Base-by-base conservation (phyloP, 2,888 invertebrate species). In the Ligdia adustata region DNA sequence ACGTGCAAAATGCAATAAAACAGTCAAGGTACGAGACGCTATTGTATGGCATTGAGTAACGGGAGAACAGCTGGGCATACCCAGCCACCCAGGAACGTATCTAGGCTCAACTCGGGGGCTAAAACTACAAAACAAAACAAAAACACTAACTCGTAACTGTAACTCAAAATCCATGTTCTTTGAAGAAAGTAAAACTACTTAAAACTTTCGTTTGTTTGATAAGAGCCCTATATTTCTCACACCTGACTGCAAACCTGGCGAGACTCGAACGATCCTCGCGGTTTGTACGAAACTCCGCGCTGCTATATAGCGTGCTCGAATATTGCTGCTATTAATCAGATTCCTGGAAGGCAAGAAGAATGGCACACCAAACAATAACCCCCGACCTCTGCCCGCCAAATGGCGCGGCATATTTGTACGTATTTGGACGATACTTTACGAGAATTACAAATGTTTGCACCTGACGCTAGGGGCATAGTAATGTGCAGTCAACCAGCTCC, bases 241-340 rank as follows among this genome's bases (percentile, higher is more conserved):
- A 14, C 24, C 46, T 35, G 13, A 4, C 9, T 41, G 14, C 35
- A 9, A 9, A 60, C 55, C 54, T 67, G 55, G 32, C 64, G 60
- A 57, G 47, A 59, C 51, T 47, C 46, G 63, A 71, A 72, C 72
- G 74, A 75, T 78, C 74, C 76, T 72, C 75, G 76, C 56, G 77
- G 80, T 78, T 66, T 66, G 67, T 69, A 71, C 70, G 64, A 52
- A 62, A 27, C 41, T 1, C 68, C 62, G 51, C 59, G 48, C 38
- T 38, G 28, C 37, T 42, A 42, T 48, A 38, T 62, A 62, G 69
- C 69, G 69, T 63, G 72, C 77, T 57, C 73, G 72, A 81, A 82
- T 84, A 85, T 83, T 84, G 69, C 79, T 64, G 78, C 79, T 79
- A 86, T 87, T 85, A 84, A 86, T 87, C 82, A 82, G 81, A 71